Base-by-base conservation (phyloP, 2,113 vertebrate species). In the Misgurnus mizolepis region DNA sequence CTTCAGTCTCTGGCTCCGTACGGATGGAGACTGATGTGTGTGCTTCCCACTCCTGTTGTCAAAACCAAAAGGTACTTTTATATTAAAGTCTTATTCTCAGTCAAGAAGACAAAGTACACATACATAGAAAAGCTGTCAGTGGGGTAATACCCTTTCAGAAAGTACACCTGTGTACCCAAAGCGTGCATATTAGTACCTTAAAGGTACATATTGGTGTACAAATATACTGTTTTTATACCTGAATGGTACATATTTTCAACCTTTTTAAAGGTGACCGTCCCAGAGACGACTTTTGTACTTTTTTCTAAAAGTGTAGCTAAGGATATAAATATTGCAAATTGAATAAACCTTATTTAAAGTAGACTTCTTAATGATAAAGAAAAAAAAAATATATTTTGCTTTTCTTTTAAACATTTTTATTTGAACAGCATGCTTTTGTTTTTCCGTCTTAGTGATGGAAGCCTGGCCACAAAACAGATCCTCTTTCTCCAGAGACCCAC, bases 401-500 rank as follows among this genome's bases (percentile, higher is more conserved):
- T 18, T 58, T 18, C 27, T 6, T 56, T 56, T 56, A 17, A 56
- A 56, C 15, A 17, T 2, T 17, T 18, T 58, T 18, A 7, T 58
- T 12, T 11, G n/a, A 7, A 14, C 50, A 45, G 27, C 27, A 34
- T 3, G 27, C 27, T 47, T 53, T 12, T 12, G 9, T 12, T 53
- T 11, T 53, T 53, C 10, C 1, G n/a, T 18, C 93, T 93, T 88
- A 99, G 97, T 86, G 96, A 99, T 65, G 97, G 96, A 41, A 95
- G 93, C 85, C 88, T 99, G 86, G 95, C 95, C 87, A 99, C 97
- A 86, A 98, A 99, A 93, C 97, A 99, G 89, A 96, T 99, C 84
- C 95, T 99, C 82, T 99, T 99, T 88, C 96, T 99, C 87, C 97
- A 98, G 95, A 96, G 97, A 92, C 96, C 96, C 0, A 87, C 94